A percentile compares a stretch with the other conserved stretches of the same genome.
Evolutionary conservation across 2,797 vertebrate species (phyloP).

Genomic region (Acanthurus lineatus): DNA sequence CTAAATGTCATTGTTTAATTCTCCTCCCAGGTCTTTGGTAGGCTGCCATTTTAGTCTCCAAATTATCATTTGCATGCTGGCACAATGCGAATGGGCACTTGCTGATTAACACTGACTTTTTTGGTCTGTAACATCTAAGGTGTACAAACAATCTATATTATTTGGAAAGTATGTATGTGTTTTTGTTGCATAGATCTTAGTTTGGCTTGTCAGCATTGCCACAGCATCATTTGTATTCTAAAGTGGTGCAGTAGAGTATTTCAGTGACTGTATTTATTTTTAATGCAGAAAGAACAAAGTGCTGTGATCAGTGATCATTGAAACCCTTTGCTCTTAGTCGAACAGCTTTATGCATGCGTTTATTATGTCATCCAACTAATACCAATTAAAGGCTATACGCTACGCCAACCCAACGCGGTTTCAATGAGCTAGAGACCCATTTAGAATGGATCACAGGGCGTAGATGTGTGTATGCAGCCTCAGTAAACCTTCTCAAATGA

Average conservation of each 20-base stretch:
- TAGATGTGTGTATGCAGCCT: conserved; percentile 47
- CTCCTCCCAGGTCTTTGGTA: conserved; percentile 39
- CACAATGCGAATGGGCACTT: neutral
- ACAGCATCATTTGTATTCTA: conserved; percentile 53
- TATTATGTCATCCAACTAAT: conserved; percentile 71
- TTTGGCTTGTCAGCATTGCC: conserved; percentile 19
- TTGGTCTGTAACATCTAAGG: conserved; percentile 21
- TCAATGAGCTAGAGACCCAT: conserved; percentile 45
- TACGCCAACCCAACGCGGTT: conserved; percentile 50
- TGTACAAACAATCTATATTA: conserved; percentile 1
- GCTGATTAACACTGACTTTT: conserved; percentile 15
- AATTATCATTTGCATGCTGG: conserved; percentile 31
- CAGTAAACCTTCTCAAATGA: conserved; percentile 60
- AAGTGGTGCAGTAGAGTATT: conserved; percentile 37
- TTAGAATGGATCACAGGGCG: conserved; percentile 51
- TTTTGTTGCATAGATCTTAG: conserved; percentile 7
- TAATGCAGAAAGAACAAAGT: conserved; percentile 64
- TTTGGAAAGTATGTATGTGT: conserved; percentile 2
- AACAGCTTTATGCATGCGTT: conserved; percentile 49
- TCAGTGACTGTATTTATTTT: conserved; percentile 59
- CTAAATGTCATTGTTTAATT: conserved; percentile 13
- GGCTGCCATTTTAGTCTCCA: conserved; percentile 53
- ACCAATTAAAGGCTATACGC: conserved; percentile 62
- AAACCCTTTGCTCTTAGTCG: conserved; percentile 57
- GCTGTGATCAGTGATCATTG: conserved; percentile 57